Conservation (phyloP, 2,113 vertebrate species). For the Sakesphorus luctuosus region DNA sequence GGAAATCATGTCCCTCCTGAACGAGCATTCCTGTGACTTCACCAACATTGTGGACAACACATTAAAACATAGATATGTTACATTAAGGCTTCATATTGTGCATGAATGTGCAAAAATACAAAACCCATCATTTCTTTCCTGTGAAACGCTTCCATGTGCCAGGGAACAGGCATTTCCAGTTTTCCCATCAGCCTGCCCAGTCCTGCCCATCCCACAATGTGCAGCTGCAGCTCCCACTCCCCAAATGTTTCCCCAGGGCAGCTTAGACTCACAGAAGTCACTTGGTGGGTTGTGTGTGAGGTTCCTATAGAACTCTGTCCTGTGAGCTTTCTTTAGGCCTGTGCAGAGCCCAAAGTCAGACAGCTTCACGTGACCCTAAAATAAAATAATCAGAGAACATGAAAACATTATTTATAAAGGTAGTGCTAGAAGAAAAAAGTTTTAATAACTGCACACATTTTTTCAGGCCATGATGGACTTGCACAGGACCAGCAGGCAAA, state of each 20-base stretch:
- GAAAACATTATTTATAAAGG: not conserved
- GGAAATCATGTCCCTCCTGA: not conserved
- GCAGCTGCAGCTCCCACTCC: not conserved
- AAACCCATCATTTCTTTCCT: not conserved
- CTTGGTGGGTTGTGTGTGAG: conserved; percentile 96
- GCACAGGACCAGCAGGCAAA: not conserved
- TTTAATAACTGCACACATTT: not conserved
- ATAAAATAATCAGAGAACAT: not conserved
- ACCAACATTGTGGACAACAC: not conserved
- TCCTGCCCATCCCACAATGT: not conserved
- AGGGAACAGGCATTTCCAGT: not conserved
- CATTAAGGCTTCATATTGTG: not conserved
- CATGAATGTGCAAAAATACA: not conserved
- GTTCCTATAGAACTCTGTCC: conserved; percentile 98
- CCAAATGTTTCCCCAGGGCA: not conserved
- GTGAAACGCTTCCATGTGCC: not conserved
- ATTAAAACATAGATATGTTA: not conserved
- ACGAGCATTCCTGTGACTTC: not conserved
- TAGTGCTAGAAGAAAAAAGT: not conserved
- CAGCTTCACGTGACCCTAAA: conserved; percentile 95
- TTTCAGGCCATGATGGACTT: not conserved
- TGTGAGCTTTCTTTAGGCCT: conserved; percentile 96
- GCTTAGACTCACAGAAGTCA: conserved; percentile 91
- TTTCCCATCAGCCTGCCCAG: not conserved
- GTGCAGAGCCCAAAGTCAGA: conserved; percentile 98